Percentiles rank a stretch among this genome's conserved stretches.
These are phyloP conservation scores for Lymantria monacha DNA, from an alignment of 2,888 invertebrate species.

Conservation along the genomic window DNA sequence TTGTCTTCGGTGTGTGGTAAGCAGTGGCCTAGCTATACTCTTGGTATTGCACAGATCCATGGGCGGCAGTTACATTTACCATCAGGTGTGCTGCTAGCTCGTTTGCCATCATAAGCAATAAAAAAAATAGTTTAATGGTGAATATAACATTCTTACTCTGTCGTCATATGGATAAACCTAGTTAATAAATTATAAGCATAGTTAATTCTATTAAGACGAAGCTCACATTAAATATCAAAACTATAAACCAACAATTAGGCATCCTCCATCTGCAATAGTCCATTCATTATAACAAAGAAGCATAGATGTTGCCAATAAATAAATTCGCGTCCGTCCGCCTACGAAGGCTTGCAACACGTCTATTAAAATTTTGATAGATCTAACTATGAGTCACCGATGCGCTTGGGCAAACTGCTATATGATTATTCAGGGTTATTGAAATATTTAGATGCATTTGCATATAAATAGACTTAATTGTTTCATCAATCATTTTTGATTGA, in stretches of 20 bases:
- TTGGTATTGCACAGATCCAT: too few species aligned
- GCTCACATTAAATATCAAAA: conserved; percentile 6
- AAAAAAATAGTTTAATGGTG: too few species aligned
- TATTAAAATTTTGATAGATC: conserved; percentile 66
- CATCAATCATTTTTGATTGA: conserved; percentile 14
- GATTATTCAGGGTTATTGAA: conserved; percentile 36
- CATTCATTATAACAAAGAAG: conserved; percentile 47
- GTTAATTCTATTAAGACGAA: conserved; percentile 18
- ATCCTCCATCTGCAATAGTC: conserved; percentile 24
- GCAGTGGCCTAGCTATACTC: too few species aligned
- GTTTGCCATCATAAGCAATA: too few species aligned
- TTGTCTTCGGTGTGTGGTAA: too few species aligned
- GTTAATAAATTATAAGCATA: too few species aligned
- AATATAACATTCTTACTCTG: too few species aligned
- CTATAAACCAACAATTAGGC: conserved; percentile 33
- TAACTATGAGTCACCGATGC: conserved; percentile 41
- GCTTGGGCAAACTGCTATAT: conserved; percentile 33
- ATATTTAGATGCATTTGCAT: conserved; percentile 29
- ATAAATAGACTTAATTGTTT: conserved; percentile 32
- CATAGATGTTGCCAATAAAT: conserved; percentile 50
- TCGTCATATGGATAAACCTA: too few species aligned
- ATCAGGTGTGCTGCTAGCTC: too few species aligned
- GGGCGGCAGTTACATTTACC: too few species aligned
- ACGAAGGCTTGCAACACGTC: conserved; percentile 61
- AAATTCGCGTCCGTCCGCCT: conserved; percentile 50